These are phyloP conservation scores for Schizopygopsis pylzovi DNA, from an alignment of 2,797 vertebrate species.

Conservation along the genomic window DNA sequence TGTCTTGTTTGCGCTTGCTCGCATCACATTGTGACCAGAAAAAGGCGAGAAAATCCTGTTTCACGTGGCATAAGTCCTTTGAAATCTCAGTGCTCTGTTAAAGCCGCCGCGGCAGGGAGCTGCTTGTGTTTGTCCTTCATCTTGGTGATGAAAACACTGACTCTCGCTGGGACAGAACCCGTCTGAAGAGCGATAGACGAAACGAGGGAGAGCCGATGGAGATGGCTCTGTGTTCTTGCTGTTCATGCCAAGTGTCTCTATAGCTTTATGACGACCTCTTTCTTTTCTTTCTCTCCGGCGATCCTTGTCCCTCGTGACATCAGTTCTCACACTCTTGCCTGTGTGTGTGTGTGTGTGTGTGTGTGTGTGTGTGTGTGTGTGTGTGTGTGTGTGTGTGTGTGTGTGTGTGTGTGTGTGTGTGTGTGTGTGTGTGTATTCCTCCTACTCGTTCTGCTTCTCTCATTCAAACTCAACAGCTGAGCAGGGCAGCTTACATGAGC, in stretches of 20 bases:
- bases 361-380: too few species aligned
- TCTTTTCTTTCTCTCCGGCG: slow-evolving; percentile 47
- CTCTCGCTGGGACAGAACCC: background rate
- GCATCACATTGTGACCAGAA: background rate
- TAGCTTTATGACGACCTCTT: background rate
- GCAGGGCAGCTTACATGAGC: slow-evolving; percentile 29
- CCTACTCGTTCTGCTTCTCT: slow-evolving; percentile 40
- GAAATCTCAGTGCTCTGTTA: slow-evolving; percentile 1
- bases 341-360: too few species aligned
- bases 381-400: too few species aligned
- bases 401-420: too few species aligned
- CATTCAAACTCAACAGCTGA: slow-evolving; percentile 36
- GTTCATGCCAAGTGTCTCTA: slow-evolving; percentile 12
- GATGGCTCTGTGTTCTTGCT: background rate
- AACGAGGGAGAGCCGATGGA: background rate
- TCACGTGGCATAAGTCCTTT: background rate
- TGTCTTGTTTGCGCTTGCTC: background rate
- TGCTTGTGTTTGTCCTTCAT: slow-evolving; percentile 10
- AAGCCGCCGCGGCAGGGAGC: background rate
- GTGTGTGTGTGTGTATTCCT: background rate
- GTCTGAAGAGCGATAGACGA: background rate
- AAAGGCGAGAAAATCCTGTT: slow-evolving; percentile 20
- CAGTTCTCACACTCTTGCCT: slow-evolving; percentile 28
- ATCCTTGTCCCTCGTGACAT: slow-evolving; percentile 34
- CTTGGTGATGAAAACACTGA: background rate